These are phyloP conservation scores for Saccopteryx leptura DNA, from an alignment of 2,113 vertebrate species.

Conservation along the genomic window DNA sequence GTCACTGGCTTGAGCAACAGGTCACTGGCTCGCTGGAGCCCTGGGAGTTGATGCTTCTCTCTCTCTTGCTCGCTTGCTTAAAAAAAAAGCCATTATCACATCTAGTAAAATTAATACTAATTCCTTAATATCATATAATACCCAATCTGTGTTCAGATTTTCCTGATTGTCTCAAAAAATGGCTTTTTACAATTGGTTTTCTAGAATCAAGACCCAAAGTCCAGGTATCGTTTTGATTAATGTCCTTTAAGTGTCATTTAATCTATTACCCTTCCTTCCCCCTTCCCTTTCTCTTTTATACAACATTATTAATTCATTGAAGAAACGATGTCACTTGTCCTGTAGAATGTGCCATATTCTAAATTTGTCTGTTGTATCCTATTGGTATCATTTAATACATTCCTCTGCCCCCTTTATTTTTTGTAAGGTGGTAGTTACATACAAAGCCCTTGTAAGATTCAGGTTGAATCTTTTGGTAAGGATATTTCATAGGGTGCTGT, in stretches of 20 bases:
- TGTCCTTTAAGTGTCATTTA: not conserved
- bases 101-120: constrained; percentile 2
- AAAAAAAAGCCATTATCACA: not conserved
- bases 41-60: too few relatives aligned
- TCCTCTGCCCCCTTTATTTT: constrained; percentile 40
- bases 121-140: not conserved
- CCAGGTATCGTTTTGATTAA: not conserved
- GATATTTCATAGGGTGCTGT: constrained; percentile 25
- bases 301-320: not conserved
- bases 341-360: constrained; percentile 31
- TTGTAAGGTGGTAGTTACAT: not conserved
- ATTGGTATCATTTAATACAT: constrained; percentile 50
- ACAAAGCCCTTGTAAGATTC: constrained; percentile 6
- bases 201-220: not conserved
- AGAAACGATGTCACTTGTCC: not conserved
- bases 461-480: not conserved
- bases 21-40: too few relatives aligned
- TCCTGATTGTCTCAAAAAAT: constrained; percentile 55
- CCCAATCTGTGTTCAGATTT: not conserved
- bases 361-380: constrained; percentile 37
- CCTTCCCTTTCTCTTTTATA: not conserved
- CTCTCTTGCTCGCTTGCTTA: too few relatives aligned
- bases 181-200: constrained; percentile 15
- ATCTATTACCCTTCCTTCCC: not conserved
- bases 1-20: too few relatives aligned